Conservation (phyloP, 1,140 invertebrate species). For the Zaprionus lachaisei region DNA sequence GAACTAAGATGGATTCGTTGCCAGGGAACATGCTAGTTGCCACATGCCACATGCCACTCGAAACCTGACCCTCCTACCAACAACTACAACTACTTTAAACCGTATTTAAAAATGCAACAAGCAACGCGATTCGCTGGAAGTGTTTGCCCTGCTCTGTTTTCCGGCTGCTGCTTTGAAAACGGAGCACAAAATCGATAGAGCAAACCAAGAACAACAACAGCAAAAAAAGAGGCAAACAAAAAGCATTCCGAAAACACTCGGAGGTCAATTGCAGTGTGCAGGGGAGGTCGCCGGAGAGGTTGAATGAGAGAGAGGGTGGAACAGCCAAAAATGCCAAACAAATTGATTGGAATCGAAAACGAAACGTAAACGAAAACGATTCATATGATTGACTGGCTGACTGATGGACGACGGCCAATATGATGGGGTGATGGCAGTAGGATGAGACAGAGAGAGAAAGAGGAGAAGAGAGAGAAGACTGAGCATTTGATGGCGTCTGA, state of each 20-base stretch:
- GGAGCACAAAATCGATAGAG: constrained; percentile 60
- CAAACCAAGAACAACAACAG: constrained; percentile 20
- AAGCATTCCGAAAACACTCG: constrained; percentile 28
- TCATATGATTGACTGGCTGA: constrained; percentile 78
- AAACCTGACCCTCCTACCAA: neutral
- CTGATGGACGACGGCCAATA: constrained; percentile 60
- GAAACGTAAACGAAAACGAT: constrained; percentile 82
- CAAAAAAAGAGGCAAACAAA: constrained; percentile 21
- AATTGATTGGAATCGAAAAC: constrained; percentile 83
- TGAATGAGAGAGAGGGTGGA: neutral
- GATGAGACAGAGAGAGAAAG: neutral
- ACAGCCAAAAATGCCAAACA: constrained; percentile 80
- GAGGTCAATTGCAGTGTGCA: constrained; percentile 17
- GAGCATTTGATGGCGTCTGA: constrained; percentile 24
- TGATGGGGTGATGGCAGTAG: constrained; percentile 9
- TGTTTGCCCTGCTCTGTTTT: constrained; percentile 28
- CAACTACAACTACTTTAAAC: neutral
- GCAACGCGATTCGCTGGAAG: constrained; percentile 48
- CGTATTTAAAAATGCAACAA: constrained; percentile 80
- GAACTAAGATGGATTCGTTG: constrained; percentile 37
- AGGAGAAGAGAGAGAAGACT: neutral
- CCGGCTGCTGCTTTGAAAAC: constrained; percentile 27
- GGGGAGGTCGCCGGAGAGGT: neutral
- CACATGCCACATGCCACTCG: neutral
- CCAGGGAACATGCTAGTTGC: neutral